A percentile compares a stretch with the other conserved stretches of the same genome.
These are phyloP conservation scores for Hylaeus anthracinus DNA, from an alignment of 1,140 invertebrate species.

Conservation along the genomic window DNA sequence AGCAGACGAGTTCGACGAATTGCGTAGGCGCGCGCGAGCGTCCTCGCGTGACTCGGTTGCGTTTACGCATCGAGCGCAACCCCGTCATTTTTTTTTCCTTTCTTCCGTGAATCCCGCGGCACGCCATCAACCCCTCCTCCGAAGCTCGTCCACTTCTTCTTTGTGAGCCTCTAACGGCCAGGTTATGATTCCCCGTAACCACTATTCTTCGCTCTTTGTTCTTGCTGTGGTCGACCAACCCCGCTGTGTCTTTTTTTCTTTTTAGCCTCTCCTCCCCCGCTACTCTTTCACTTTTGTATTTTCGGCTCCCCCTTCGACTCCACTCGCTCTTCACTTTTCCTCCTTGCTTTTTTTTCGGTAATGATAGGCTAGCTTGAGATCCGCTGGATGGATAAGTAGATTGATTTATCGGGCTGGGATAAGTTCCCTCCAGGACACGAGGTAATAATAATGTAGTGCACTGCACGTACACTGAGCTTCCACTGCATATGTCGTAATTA, in stretches of 20 bases:
- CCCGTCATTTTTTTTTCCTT: slow-evolving; percentile 64
- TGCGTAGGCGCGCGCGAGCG: slow-evolving; percentile 50
- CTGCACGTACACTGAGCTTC: too few species aligned
- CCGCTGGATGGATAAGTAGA: too few species aligned
- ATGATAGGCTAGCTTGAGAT: too few species aligned
- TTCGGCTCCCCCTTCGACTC: too few species aligned
- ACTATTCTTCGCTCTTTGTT: slow-evolving; percentile 26
- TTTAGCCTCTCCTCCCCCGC: not conserved
- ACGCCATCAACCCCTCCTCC: slow-evolving; percentile 44
- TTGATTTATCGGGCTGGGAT: too few species aligned
- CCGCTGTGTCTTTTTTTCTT: slow-evolving; percentile 13
- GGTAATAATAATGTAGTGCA: too few species aligned
- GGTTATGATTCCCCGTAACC: slow-evolving; percentile 56
- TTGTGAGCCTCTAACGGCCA: slow-evolving; percentile 16
- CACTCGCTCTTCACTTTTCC: too few species aligned
- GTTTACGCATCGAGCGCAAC: slow-evolving; percentile 63
- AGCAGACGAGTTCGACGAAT: slow-evolving; percentile 54
- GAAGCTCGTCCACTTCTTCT: slow-evolving; percentile 12
- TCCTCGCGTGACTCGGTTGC: slow-evolving; percentile 58
- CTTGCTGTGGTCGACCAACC: not conserved
- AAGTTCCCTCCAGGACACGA: too few species aligned
- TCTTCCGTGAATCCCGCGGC: slow-evolving; percentile 58
- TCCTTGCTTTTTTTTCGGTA: too few species aligned
- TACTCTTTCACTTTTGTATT: not conserved
- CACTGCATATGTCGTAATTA: too few species aligned